Percentiles rank a stretch among this genome's conserved stretches.
Conservation (phyloP, 1,140 invertebrate genomes). For the Eufriesea mexicana region DNA sequence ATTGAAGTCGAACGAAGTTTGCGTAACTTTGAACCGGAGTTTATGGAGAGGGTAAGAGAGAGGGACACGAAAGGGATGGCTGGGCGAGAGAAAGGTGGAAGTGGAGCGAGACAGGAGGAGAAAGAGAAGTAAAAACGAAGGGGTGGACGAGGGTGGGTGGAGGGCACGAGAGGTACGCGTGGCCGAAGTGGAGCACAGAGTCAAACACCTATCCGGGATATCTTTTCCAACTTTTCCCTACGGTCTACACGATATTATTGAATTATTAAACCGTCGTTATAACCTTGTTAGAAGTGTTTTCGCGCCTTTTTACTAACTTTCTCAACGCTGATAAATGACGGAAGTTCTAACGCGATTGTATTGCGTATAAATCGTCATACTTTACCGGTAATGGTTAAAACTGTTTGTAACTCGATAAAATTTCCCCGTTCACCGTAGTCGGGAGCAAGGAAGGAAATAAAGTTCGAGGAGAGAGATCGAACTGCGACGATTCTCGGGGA, state of each 20-base stretch:
- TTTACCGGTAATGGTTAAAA: constrained; percentile 11
- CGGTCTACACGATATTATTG: constrained; percentile 48
- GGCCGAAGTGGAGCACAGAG: constrained; percentile 26
- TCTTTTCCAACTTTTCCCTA: constrained; percentile 48
- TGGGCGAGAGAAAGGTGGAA: neutral
- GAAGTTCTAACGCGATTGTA: constrained; percentile 19
- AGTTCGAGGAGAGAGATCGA: neutral
- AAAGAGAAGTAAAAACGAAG: constrained; percentile 21
- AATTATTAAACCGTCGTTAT: constrained; percentile 53
- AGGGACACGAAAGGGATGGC: constrained; percentile 29
- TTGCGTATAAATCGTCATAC: constrained; percentile 11
- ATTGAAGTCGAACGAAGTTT: constrained; percentile 77
- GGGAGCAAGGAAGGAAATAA: too few relatives aligned
- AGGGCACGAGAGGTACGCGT: constrained; percentile 37
- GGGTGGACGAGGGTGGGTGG: constrained; percentile 35
- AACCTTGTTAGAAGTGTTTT: constrained; percentile 30
- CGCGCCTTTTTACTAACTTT: constrained; percentile 1
- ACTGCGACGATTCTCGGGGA: neutral
- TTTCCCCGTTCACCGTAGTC: neutral
- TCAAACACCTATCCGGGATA: constrained; percentile 56
- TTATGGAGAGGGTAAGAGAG: constrained; percentile 57
- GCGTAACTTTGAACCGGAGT: constrained; percentile 75
- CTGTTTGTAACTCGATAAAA: constrained; percentile 2
- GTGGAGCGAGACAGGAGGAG: constrained; percentile 11
- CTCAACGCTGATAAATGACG: constrained; percentile 8